phyloP scores from a whole-genome alignment of 2,888 invertebrate species.

The Tinea semifulvella region DNA sequence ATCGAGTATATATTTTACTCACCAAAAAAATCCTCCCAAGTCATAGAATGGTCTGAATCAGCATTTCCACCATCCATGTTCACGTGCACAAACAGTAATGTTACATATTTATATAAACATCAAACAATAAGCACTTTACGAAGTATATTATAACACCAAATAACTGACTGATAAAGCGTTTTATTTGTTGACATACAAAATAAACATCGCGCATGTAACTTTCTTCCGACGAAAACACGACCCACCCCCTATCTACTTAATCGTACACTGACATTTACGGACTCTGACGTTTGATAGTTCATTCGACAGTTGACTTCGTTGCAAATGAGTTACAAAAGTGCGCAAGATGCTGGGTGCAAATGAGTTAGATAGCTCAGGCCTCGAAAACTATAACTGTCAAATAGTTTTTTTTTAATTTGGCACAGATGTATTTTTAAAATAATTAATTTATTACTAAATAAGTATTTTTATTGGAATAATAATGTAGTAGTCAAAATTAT shows the following conservation, averaged over 20 bases:
- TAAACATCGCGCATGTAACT: constrained; percentile 37
- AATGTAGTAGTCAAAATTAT: too few species aligned
- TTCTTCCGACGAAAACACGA: neutral
- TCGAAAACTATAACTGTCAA: too few species aligned
- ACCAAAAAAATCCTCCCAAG: constrained; percentile 80
- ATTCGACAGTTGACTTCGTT: too few species aligned
- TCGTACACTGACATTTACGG: neutral
- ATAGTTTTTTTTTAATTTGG: too few species aligned
- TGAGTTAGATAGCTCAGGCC: too few species aligned
- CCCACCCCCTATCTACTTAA: neutral
- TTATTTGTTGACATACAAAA: constrained; percentile 45
- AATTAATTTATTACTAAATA: too few species aligned
- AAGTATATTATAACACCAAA: constrained; percentile 18
- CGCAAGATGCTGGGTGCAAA: too few species aligned
- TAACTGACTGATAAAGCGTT: neutral
- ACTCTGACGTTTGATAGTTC: too few species aligned
- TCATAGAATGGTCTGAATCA: constrained; percentile 75
- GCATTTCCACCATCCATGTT: constrained; percentile 63
- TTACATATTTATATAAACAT: constrained; percentile 27
- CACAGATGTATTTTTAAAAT: too few species aligned
- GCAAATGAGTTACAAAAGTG: too few species aligned
- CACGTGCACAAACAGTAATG: constrained; percentile 30
- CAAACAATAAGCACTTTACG: constrained; percentile 25
- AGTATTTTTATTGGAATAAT: too few species aligned
- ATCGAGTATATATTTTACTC: constrained; percentile 31